Percentiles rank a stretch among this genome's conserved stretches.
These are phyloP conservation scores for Drosophila kohkoa DNA, from an alignment of 1,140 invertebrate genomes.

Conservation along the genomic window DNA sequence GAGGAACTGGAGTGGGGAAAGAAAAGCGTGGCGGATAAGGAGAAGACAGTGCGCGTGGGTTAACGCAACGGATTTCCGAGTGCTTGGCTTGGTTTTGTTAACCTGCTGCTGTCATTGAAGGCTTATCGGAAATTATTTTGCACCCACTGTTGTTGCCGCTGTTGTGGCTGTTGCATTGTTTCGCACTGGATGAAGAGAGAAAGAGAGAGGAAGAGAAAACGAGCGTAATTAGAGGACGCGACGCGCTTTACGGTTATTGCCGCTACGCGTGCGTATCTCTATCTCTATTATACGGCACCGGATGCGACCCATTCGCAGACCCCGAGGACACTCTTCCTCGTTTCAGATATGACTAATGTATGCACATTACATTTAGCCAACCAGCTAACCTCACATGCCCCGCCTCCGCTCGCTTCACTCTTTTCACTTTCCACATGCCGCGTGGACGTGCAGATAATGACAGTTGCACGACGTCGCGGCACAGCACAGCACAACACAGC, in stretches of 20 bases:
- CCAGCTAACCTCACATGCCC: conserved; percentile 9
- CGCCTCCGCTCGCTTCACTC: background rate
- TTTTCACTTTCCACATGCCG: conserved; percentile 15
- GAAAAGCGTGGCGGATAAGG: background rate
- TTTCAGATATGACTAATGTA: conserved; percentile 75
- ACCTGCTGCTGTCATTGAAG: conserved; percentile 20
- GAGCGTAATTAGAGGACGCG: conserved; percentile 61
- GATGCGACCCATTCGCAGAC: conserved; percentile 44
- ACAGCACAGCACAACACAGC: too few relatives aligned
- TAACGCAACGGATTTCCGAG: background rate
- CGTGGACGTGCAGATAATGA: conserved; percentile 68
- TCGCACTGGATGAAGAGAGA: conserved; percentile 1
- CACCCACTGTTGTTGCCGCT: conserved; percentile 15
- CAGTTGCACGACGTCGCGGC: conserved; percentile 21
- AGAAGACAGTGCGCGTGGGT: background rate
- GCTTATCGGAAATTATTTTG: conserved; percentile 43
- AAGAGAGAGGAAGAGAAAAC: too few relatives aligned
- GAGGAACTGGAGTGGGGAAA: background rate
- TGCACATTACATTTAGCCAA: conserved; percentile 58
- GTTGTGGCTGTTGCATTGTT: conserved; percentile 26
- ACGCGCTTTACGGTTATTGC: conserved; percentile 64
- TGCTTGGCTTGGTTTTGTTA: conserved; percentile 6
- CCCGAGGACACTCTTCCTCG: conserved; percentile 39
- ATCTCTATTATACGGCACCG: conserved; percentile 43
- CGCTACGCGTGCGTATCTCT: conserved; percentile 59